Percentiles rank a stretch among this genome's conserved stretches.
Evolutionary conservation across 2,888 invertebrate species (phyloP).

Genomic region (Lepidocyrtoides sp.): DNA sequence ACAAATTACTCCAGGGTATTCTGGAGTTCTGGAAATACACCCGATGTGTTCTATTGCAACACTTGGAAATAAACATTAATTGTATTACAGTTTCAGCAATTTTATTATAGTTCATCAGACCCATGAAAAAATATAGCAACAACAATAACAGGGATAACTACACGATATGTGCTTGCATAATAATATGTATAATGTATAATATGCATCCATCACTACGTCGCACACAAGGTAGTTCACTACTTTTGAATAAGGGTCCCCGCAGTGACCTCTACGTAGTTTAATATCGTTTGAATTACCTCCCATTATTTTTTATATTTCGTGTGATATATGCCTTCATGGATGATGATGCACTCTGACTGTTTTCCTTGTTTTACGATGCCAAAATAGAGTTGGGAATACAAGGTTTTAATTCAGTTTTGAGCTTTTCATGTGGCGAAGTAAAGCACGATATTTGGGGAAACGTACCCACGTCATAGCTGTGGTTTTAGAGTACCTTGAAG

Average conservation of each 20-base stretch:
- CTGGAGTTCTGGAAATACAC: not conserved
- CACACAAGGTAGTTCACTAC: not conserved
- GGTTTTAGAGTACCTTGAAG: constrained; percentile 12
- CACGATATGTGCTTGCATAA: not conserved
- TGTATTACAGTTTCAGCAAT: not conserved
- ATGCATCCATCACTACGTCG: not conserved
- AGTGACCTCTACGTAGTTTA: not conserved
- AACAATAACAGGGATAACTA: not conserved
- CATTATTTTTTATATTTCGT: not conserved
- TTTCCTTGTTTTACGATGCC: constrained; percentile 6
- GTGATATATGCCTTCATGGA: not conserved
- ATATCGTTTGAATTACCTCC: not conserved
- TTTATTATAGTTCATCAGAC: not conserved
- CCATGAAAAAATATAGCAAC: not conserved
- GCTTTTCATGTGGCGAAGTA: not conserved
- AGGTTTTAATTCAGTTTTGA: constrained; percentile 25
- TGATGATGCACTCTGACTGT: not conserved
- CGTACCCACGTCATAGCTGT: not conserved
- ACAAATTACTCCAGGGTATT: not conserved
- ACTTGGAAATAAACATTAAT: not conserved
- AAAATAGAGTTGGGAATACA: not conserved
- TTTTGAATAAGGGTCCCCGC: not conserved
- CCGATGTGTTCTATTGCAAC: not conserved
- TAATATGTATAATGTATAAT: not conserved
- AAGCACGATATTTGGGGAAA: not conserved